Base-by-base conservation (phyloP, 2,888 invertebrate species). In the Lepidochrysops patricia region DNA sequence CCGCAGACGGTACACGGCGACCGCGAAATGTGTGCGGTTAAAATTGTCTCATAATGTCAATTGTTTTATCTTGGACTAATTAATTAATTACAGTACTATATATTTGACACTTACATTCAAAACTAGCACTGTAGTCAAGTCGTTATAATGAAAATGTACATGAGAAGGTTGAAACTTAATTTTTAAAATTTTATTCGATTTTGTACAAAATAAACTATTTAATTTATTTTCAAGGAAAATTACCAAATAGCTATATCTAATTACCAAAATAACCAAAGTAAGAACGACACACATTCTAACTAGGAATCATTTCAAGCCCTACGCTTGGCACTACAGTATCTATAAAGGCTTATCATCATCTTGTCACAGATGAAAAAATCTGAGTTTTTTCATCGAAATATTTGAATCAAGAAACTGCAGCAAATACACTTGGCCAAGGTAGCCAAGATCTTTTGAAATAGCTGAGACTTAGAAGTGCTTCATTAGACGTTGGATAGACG, bases 1-100 rank as follows among this genome's bases (percentile, higher is more conserved):
- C 54, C 54, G 54, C 54, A 54, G 50, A 50, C 19, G 15, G 13
- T 37, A 9, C 43, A 43, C 43, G 1, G 3, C 12, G 6, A 54
- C 54, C 54, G 54, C 54, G 19, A 29, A 29, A 54, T 54, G 54
- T 29, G 19, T 54, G 54, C 54, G 54, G 54, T 32, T 32, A 54
- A 32, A 54, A 32, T 50, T 54, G 54, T 54, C 54, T 29, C 15
- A 32, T 54, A 32, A 32, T 54, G 54, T 32, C 15, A 15, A 54
- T 54, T 29, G 15, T 54, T 54, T 54, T 54, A 32, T 29, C 29
- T 54, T 54, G 9, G 19, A 54, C 15, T 32, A 54, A 54, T 54
- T 29, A 52, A 52, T 52, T 27, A 27, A 32, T 54, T 19, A 43
- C 9, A 9, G 19, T 12, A 9, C 4, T 9, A 9, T 19, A 12